Base-by-base conservation (phyloP, 2,888 invertebrate species). In the Lumbricus terrestris region DNA sequence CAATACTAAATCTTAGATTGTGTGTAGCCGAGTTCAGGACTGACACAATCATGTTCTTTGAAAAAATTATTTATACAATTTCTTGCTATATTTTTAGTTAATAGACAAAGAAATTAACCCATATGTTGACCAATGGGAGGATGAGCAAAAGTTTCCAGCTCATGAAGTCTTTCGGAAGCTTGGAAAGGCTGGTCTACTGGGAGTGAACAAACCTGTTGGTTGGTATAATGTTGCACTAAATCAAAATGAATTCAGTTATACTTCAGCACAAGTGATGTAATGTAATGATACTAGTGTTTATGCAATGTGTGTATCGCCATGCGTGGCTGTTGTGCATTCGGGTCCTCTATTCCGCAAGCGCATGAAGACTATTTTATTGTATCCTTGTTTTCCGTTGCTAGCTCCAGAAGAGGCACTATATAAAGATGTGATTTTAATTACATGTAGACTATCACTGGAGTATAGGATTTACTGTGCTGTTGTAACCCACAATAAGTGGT, bases 21-120 rank as follows among this genome's bases (percentile, higher is more conserved):
- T 8, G 29, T 54, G 54, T 54, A 54, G 5, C 54, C 2, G 11
- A 29, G 54, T 54, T 54, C 23, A 54, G 11, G 11, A n/a, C 69
- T 69, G 29, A 69, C n/a, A 69, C 69, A 69, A n/a, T 69, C n/a
- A 69, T n/a, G 11, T 69, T n/a, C 69, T 69, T 29, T n/a, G 16
- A n/a, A 69, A n/a, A 69, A 69, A 69, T 69, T 69, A 11, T n/a
- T 2, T n/a, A 69, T 69, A n/a, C 16, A 69, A 69, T 69, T 69
- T 69, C 29, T 69, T 69, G 29, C 38, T 88, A 34, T 40, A 29
- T 34, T 91, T 92, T 33, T 92, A 96, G 95, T 94, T 96, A 13
- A 95, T 96, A 91, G 95, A 96, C 33, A 94, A 94, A 90, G 95
- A 96, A 82, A 95, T 96, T 89, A 96, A 96, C 93, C 96, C 96